phyloP scores from a whole-genome alignment of 2,797 vertebrate species.

The Hybognathus amarus region DNA sequence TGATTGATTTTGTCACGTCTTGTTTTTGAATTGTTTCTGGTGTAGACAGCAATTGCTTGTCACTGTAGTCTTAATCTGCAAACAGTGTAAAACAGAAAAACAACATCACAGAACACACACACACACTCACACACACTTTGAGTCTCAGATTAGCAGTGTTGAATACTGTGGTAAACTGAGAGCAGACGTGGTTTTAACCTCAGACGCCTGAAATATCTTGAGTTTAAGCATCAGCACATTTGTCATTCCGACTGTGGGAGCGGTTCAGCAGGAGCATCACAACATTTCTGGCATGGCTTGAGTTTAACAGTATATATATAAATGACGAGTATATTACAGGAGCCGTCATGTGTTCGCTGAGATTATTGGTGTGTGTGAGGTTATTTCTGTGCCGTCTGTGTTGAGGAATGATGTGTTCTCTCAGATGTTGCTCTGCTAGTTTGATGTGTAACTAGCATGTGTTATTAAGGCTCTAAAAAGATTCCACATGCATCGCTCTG shows the following conservation, averaged over 20 bases:
- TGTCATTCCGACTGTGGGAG: conserved; percentile 23
- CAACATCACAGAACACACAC: too few relatives aligned
- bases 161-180: background rate
- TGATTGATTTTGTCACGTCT: too few relatives aligned
- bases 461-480: conserved; percentile 8
- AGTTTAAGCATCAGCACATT: conserved; percentile 18
- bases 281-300: conserved; percentile 15
- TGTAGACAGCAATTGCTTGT: background rate
- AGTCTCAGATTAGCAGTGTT: background rate
- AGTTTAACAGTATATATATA: background rate
- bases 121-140: background rate
- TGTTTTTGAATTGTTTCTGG: too few relatives aligned
- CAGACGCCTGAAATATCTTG: conserved; percentile 16
- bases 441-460: background rate
- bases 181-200: conserved; percentile 11
- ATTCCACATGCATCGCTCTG: conserved; percentile 55
- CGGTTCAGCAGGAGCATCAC: background rate
- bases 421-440: background rate
- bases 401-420: background rate
- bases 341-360: background rate
- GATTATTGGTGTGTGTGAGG: background rate
- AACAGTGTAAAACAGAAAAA: background rate
- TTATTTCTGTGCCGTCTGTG: background rate
- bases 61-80: background rate
- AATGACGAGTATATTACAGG: background rate